Evolutionary conservation across 2,113 vertebrate genomes (phyloP).

Genomic region (Spermophilus dauricus): DNA sequence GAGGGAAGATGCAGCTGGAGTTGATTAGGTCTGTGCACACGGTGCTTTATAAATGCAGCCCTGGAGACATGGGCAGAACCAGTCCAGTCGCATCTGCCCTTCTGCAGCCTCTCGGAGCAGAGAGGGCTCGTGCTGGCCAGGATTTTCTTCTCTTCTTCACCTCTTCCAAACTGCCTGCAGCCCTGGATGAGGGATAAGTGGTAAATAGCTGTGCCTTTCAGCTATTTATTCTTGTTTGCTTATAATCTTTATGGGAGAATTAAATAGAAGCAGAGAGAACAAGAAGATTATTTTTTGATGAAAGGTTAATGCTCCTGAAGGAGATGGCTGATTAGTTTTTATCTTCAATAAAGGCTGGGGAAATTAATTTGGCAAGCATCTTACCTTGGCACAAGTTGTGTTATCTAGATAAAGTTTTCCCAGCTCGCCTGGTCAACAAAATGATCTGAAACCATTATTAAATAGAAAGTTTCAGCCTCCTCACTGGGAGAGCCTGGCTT

Average conservation of each 20-base stretch:
- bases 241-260: conserved; percentile 41
- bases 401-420: neutral
- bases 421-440: neutral
- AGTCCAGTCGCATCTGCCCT: fast-evolving
- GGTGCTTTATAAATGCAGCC: neutral
- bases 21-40: neutral
- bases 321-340: conserved; percentile 52
- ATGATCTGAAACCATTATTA: neutral
- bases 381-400: neutral
- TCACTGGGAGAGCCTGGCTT: neutral
- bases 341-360: conserved; percentile 17
- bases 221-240: conserved; percentile 38
- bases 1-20: fast-evolving
- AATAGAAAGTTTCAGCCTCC: neutral
- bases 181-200: neutral
- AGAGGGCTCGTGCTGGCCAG: fast-evolving
- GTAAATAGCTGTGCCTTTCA: neutral
- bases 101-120: neutral
- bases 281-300: conserved; percentile 37
- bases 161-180: neutral
- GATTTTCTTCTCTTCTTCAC: neutral
- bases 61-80: neutral
- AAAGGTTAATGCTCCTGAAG: conserved; percentile 7
- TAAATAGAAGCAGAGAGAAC: conserved; percentile 6
- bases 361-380: conserved; percentile 34